Evolutionary conservation across 35 echinoderm and acorn worm genomes (phyloP).

Genomic region (Chiridota heheva): DNA sequence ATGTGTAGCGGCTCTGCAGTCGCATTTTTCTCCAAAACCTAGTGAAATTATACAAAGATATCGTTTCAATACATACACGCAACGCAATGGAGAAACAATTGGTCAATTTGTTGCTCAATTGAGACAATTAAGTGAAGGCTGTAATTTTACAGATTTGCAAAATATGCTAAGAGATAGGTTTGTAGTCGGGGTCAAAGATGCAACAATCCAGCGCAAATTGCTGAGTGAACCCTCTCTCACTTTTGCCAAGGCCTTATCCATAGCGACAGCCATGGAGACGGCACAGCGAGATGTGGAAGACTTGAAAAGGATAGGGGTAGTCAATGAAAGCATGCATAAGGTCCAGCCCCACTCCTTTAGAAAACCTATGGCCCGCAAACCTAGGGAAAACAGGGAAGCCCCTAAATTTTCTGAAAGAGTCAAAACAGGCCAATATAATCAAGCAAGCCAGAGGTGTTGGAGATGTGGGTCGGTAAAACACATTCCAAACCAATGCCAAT

Average conservation of each 20-base stretch:
- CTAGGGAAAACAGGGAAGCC: background rate
- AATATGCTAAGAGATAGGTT: slow-evolving; percentile 34
- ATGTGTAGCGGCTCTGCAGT: slow-evolving; percentile 2
- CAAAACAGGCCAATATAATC: background rate
- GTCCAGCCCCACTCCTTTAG: background rate
- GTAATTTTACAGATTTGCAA: slow-evolving; percentile 33
- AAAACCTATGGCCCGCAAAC: background rate
- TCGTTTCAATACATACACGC: slow-evolving; percentile 26
- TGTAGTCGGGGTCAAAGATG: slow-evolving; percentile 18
- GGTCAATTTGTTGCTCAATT: slow-evolving; percentile 40
- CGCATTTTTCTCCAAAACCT: slow-evolving; percentile 36
- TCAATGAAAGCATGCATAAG: background rate
- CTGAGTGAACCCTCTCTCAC: slow-evolving; percentile 8
- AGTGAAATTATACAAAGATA: slow-evolving; percentile 34
- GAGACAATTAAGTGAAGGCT: slow-evolving; percentile 51
- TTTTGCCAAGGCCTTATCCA: background rate
- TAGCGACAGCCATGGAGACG: slow-evolving; percentile 22
- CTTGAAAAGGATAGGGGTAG: background rate
- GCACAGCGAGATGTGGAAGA: slow-evolving; percentile 5
- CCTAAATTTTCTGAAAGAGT: background rate
- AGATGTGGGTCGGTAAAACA: slow-evolving; percentile 30
- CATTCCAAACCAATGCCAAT: background rate
- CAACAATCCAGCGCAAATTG: background rate
- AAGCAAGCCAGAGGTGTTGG: background rate
- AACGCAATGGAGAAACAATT: slow-evolving; percentile 6